phyloP scores from a whole-genome alignment of 2,797 vertebrate genomes.

The Lepidocolaptes lacrymiger region DNA sequence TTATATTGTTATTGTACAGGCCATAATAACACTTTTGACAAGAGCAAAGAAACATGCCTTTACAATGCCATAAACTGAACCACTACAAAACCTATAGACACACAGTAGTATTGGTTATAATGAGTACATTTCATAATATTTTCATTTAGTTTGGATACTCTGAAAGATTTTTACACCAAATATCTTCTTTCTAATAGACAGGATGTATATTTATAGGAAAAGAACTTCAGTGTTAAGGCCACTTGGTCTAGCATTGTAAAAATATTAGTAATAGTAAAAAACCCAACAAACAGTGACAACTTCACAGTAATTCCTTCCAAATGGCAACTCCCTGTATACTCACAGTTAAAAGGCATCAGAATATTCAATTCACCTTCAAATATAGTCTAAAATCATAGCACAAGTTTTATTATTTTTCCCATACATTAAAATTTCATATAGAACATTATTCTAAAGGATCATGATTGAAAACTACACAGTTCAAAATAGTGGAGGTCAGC shows the following conservation, averaged over 20 bases:
- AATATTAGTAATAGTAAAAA: neutral
- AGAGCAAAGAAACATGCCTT: neutral
- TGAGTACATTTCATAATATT: neutral
- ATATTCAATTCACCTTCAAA: neutral
- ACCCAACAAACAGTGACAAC: neutral
- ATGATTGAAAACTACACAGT: neutral
- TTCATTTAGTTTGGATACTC: neutral
- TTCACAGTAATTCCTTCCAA: neutral
- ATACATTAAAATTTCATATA: neutral
- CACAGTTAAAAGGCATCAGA: neutral
- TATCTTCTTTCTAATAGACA: neutral
- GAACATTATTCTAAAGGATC: neutral
- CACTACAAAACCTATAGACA: neutral
- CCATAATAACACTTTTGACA: neutral
- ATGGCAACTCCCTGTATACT: neutral
- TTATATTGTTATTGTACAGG: neutral
- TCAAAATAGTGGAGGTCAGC: neutral
- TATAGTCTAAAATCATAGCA: neutral
- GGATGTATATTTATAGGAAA: neutral
- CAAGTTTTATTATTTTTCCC: neutral
- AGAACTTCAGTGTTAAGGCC: neutral
- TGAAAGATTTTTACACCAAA: neutral
- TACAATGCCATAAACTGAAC: neutral
- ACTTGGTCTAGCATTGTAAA: neutral
- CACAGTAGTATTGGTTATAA: neutral